Evolutionary conservation across 2,888 invertebrate species (phyloP).

Genomic region (Stenchaetothrips biformis): DNA sequence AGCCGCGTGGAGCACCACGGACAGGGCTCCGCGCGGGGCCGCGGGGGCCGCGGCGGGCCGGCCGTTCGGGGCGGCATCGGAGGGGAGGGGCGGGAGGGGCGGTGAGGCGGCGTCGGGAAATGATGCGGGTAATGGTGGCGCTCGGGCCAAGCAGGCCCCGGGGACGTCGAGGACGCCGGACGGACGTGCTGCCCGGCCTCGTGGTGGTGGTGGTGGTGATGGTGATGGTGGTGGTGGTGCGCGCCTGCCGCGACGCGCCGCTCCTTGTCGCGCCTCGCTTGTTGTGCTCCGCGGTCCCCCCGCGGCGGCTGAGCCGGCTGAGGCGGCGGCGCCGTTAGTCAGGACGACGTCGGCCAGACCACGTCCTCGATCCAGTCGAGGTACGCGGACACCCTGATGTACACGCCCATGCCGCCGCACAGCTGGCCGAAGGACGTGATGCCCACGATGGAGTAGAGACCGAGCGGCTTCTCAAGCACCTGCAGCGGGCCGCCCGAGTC

Average conservation of each 20-base stretch:
- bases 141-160: too few species aligned
- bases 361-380: slow-evolving; percentile 8
- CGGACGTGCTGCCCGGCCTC: not conserved
- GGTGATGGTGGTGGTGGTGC: too few species aligned
- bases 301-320: not conserved
- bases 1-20: too few species aligned
- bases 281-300: not conserved
- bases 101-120: too few species aligned
- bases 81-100: too few species aligned
- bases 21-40: too few species aligned
- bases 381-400: slow-evolving; percentile 3
- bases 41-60: too few species aligned
- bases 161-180: not conserved
- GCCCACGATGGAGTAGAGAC: slow-evolving; percentile 13
- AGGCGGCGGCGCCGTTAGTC: not conserved
- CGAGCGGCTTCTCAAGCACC: not conserved
- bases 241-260: too few species aligned
- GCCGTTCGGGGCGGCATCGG: too few species aligned
- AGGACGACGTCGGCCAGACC: not conserved
- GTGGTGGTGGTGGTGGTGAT: too few species aligned
- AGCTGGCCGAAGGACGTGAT: slow-evolving; percentile 17
- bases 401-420: slow-evolving; percentile 9
- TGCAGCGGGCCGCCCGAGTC: slow-evolving; percentile 10
- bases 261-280: not conserved
- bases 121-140: too few species aligned